Conservation (phyloP, 2,888 invertebrate genomes). For the Tethea ocularis region DNA sequence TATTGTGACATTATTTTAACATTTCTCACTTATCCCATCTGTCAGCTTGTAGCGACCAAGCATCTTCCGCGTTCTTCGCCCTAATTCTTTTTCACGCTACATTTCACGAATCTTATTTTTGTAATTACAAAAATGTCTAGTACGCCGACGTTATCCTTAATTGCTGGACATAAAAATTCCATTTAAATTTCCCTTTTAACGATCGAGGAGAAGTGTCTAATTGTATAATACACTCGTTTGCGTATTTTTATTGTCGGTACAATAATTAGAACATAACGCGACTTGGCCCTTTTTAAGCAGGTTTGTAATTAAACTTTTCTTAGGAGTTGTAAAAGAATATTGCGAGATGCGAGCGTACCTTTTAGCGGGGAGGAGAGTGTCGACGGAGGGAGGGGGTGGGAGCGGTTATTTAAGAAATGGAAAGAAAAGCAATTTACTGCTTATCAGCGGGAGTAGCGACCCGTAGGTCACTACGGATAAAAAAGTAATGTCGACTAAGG, state of each 20-base stretch:
- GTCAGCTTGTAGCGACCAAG: slow-evolving; percentile 63
- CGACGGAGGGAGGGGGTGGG: slow-evolving; percentile 39
- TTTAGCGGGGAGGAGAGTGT: slow-evolving; percentile 34
- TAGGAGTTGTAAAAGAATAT: slow-evolving; percentile 71
- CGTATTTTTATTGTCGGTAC: slow-evolving; percentile 83
- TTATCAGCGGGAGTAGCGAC: slow-evolving; percentile 70
- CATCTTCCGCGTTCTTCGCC: slow-evolving; percentile 73
- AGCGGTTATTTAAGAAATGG: slow-evolving; percentile 75
- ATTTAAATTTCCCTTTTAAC: slow-evolving; percentile 85
- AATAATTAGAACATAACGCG: slow-evolving; percentile 83
- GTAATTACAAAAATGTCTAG: slow-evolving; percentile 84
- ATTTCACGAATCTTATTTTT: slow-evolving; percentile 84
- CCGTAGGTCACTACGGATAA: slow-evolving; percentile 66
- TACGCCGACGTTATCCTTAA: slow-evolving; percentile 83
- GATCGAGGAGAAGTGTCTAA: slow-evolving; percentile 82
- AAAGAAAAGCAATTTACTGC: slow-evolving; percentile 81
- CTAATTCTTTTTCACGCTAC: slow-evolving; percentile 84
- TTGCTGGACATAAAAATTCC: slow-evolving; percentile 85
- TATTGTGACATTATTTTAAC: slow-evolving; percentile 40
- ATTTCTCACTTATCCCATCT: slow-evolving; percentile 66
- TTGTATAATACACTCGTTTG: slow-evolving; percentile 84
- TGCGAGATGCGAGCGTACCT: slow-evolving; percentile 62
- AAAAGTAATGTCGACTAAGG: slow-evolving; percentile 55
- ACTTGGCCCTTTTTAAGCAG: slow-evolving; percentile 71
- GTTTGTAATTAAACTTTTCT: slow-evolving; percentile 78